phyloP scores from a whole-genome alignment of 2,113 vertebrate genomes.

The Variabilichromis moorii region DNA sequence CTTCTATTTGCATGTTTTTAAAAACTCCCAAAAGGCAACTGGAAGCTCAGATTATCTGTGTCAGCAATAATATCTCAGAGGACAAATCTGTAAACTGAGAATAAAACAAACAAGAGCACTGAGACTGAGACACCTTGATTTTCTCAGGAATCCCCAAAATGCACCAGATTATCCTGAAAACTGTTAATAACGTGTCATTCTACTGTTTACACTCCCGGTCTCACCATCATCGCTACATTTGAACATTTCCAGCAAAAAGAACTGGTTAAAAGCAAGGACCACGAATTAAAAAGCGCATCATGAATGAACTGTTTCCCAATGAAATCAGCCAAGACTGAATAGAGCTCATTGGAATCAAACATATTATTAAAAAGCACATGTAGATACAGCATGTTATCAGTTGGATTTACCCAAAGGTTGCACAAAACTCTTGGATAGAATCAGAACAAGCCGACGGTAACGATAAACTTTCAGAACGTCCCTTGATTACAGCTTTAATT shows the following conservation, averaged over 20 bases:
- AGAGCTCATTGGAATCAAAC: not conserved
- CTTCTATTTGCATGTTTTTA: not conserved
- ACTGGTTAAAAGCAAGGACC: not conserved
- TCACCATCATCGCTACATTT: not conserved
- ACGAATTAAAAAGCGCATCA: accelerated
- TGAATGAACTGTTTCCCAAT: not conserved
- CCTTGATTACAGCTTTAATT: not conserved
- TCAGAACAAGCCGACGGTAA: not conserved
- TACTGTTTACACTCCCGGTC: not conserved
- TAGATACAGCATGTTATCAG: not conserved
- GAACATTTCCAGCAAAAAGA: not conserved
- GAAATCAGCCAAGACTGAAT: not conserved
- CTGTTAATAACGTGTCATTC: not conserved
- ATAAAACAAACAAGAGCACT: not conserved
- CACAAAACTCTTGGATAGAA: not conserved
- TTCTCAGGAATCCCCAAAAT: not conserved
- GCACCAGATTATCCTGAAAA: not conserved
- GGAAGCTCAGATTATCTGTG: not conserved
- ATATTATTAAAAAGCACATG: not conserved
- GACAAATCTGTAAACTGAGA: not conserved
- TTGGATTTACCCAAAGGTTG: accelerated
- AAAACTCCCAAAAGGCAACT: accelerated
- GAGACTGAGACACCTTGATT: not conserved
- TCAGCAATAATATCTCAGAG: not conserved
- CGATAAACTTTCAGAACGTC: not conserved